Base-by-base conservation (phyloP, 2,888 invertebrate genomes). In the Marasmarcha lunaedactyla region DNA sequence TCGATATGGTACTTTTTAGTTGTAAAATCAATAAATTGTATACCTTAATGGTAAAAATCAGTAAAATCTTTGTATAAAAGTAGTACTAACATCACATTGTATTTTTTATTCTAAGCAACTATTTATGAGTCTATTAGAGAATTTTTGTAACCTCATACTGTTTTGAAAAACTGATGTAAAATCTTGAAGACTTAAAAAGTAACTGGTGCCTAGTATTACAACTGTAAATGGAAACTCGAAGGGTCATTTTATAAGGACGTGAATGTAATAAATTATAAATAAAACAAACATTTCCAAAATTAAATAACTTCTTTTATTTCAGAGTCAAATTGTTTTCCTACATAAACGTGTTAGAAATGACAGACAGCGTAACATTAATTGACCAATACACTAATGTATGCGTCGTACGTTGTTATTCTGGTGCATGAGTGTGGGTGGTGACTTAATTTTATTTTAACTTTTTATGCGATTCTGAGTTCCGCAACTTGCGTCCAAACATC, bases 251-350 rank as follows among this genome's bases (percentile, higher is more conserved):
- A 7, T 20, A 20, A 20, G 20, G 20, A 20, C 20, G 20, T 20
- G 7, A 20, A 5, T 20, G 3, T 20, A 20, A 7, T 20, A 20
- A 20, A 20, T 5, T 20, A n/a, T 30, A 64, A 78, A 76, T 74
- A 51, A 83, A 83, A 81, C 79, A 57, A 71, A 56, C 55, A 58
- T 45, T 62, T 83, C 78, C 78, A 81, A 83, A 83, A 83, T 81
- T 81, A 81, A 83, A 83, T 81, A 81, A 79, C 77, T 79, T 83
- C 77, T 79, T 83, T 83, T 81, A 83, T 79, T 77, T 79, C 78
- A 81, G 76, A 81, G 77, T 81, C 79, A 79, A 81, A 78, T 81
- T 81, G 79, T 73, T 78, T 79, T 74, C 68, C 83, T 83, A 83
- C 81, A 77, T 78, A 74, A 72, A 70, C 68, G 77, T 81, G 83